Percentiles rank a stretch among this genome's conserved stretches.
Conservation (phyloP, 2,888 invertebrate species). For the Diarsia dahlii region DNA sequence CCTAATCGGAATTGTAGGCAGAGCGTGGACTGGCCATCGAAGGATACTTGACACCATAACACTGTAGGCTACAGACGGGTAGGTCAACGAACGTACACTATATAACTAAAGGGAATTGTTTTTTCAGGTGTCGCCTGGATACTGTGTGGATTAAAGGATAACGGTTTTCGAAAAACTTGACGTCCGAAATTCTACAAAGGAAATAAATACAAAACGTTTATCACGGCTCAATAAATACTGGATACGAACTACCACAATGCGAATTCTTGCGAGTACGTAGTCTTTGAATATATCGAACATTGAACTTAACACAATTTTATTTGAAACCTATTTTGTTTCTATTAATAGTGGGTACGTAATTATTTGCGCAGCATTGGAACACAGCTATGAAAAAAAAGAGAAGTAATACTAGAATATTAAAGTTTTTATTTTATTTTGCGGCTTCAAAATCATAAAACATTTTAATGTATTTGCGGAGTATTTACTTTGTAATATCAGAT, state of each 20-base stretch:
- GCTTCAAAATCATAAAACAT: neutral
- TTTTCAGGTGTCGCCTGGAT: neutral
- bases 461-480: neutral
- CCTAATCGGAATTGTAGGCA: neutral
- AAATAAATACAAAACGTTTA: neutral
- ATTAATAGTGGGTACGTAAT: neutral
- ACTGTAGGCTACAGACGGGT: neutral
- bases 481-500: neutral
- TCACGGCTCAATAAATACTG: constrained; percentile 16
- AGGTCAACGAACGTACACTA: neutral
- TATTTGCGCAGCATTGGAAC: too few relatives aligned
- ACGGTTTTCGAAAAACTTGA: neutral
- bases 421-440: too few relatives aligned
- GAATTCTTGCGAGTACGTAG: constrained; percentile 2
- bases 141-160: neutral
- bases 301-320: constrained; percentile 11
- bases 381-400: too few relatives aligned
- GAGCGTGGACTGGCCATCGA: neutral
- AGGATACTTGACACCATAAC: constrained; percentile 22
- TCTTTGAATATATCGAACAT: constrained; percentile 6
- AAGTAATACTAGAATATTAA: too few relatives aligned
- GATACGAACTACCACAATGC: constrained; percentile 5
- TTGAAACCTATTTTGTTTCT: constrained; percentile 1
- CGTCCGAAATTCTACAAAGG: too few relatives aligned
- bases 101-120: neutral